phyloP scores from a whole-genome alignment of 2,797 vertebrate species.

The Anguilla obscura region DNA sequence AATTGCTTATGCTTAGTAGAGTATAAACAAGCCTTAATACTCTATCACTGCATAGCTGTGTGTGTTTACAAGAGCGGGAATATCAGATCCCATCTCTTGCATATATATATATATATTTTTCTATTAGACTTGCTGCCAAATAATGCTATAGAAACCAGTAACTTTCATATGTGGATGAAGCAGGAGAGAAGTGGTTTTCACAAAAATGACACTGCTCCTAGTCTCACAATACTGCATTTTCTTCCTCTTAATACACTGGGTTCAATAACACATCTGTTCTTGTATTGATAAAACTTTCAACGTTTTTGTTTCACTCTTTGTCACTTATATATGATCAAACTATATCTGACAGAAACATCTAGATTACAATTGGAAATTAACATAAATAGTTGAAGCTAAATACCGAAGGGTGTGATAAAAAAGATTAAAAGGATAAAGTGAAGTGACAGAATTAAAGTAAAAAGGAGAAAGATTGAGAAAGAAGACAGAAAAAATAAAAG shows the following conservation, averaged over 20 bases:
- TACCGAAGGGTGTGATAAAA: background rate
- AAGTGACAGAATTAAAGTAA: conserved; percentile 48
- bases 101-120: no score
- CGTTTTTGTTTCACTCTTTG: background rate
- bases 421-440: background rate
- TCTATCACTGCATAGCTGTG: background rate
- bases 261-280: background rate
- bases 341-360: background rate
- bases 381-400: background rate
- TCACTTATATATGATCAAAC: background rate
- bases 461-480: conserved; percentile 36
- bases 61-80: background rate
- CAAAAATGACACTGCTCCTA: background rate
- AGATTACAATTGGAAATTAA: background rate
- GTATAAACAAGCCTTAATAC: background rate
- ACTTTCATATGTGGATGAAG: background rate
- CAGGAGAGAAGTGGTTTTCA: background rate
- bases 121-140: background rate
- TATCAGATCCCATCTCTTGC: background rate
- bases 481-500: conserved; percentile 43
- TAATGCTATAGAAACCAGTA: background rate
- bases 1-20: background rate
- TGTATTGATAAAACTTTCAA: background rate
- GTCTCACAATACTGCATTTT: background rate
- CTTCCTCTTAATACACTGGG: background rate